Evolutionary conservation across 2,888 invertebrate species (phyloP), one percentile per base, ranked within the genome.

Genomic region (Bhutanitis thaidina): DNA sequence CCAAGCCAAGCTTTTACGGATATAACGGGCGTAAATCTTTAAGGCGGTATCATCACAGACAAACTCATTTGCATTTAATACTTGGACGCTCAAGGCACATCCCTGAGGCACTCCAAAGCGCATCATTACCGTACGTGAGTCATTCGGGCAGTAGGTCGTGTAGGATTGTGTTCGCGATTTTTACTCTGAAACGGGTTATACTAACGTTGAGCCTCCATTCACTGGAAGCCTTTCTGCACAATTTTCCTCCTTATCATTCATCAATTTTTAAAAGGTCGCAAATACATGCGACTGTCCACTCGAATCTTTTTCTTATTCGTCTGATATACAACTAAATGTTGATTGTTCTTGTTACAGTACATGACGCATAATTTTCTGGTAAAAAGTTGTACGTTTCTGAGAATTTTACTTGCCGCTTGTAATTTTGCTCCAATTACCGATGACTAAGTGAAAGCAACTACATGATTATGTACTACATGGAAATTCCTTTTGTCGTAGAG

Each of bases 61-160:
- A 12, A 15, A 29, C 1, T 30, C 4, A n/a, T 12, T 2, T 15
- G 16, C 20, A 20, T 29, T 25, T 20, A 13, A 20, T 15, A 7
- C 12, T 7, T 5, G 15, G 15, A 29, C 5, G 3, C 45, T 7
- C 7, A 36, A 27, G 16, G 43, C 37, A 15, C 44, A 14, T 29
- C 44, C 50, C 45, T 44, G 45, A 45, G 45, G 50, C 29, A 44
- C 44, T 39, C 39, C 20, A 15, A 30, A 27, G 12, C 4, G 29
- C 27, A 7, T 45, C 13, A 32, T 44, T 45, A 34, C 38, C 16
- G 32, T 39, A 39, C 34, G 66, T 79, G 80, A 78, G 65, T 81
- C 81, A 81, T 67, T 74, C 69, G 79, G 77, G 63, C 77, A 81
- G 65, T 80, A 69, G 79, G 79, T 75, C 80, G 77, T 58, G 46